Evolutionary conservation across 2,888 invertebrate species (phyloP).

Genomic region (Seira musarum): DNA sequence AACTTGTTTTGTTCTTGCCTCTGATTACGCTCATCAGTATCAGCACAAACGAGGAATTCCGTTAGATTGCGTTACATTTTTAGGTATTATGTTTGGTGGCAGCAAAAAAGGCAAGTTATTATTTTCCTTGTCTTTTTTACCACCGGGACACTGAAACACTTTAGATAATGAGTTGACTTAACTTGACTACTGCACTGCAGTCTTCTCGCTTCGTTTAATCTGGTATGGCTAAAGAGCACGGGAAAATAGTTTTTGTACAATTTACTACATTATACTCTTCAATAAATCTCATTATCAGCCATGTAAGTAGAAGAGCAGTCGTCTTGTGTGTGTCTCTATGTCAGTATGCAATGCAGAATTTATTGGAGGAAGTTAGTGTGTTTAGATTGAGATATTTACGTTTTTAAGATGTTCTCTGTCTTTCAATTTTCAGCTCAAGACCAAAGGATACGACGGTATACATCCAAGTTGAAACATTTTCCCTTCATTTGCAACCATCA

Average conservation of each 20-base stretch:
- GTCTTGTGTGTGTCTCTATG: background rate
- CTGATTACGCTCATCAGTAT: constrained; percentile 7
- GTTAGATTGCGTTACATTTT: constrained; percentile 6
- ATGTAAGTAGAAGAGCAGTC: background rate
- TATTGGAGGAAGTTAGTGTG: background rate
- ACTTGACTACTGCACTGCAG: background rate
- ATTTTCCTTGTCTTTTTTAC: background rate
- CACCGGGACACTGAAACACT: background rate
- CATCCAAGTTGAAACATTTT: too few relatives aligned
- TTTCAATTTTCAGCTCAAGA: too few relatives aligned
- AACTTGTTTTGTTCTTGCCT: constrained; percentile 21
- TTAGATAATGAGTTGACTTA: background rate
- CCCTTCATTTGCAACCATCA: too few relatives aligned
- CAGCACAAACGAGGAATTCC: constrained; percentile 18
- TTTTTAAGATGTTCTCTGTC: background rate
- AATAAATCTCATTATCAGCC: background rate
- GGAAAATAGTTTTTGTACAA: background rate
- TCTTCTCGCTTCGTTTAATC: too few relatives aligned
- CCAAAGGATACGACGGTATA: too few relatives aligned
- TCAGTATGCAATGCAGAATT: background rate
- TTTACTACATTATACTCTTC: background rate
- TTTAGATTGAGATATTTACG: background rate
- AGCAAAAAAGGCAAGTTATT: constrained; percentile 9
- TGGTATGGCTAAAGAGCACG: too few relatives aligned
- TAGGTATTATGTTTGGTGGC: too few relatives aligned